Evolutionary conservation across 2,113 vertebrate species (phyloP), one percentile per base, ranked within the genome.

Genomic region (Eulemur macaco): DNA sequence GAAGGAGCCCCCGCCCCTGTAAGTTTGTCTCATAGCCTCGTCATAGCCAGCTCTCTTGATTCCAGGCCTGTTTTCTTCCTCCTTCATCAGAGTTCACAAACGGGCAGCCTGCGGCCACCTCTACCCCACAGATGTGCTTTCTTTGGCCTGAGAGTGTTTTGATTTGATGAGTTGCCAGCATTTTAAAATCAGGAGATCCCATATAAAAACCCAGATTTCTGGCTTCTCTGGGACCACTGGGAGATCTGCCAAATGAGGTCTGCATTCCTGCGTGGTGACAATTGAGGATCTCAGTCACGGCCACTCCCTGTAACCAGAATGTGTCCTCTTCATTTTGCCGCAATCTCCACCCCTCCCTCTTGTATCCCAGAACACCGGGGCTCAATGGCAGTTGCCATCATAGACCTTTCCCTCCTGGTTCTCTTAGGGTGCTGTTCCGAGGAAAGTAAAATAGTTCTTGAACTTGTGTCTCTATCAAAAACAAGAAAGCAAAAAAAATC

Each of bases 161-260:
- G 71, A 96, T 95, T 95, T 93, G 50, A 66, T 76, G 42, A 76
- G 63, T 95, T 97, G 96, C 96, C 94, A 96, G 86, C 86, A 69
- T 94, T 94, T 97, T 80, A 86, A 97, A 97, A 95, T 93, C 80
- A 77, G 83, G 95, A 93, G 92, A 95, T 88, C 94, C 96, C 91
- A 69, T 87, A 91, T 96, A 95, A 97, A 96, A 98, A 52, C 78
- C 74, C 71, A 63, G 68, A 88, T 89, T 97, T 95, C 91, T 95
- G 97, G 96, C 96, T 95, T 91, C 94, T 93, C 89, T 58, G 42
- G 69, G 42, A 47, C 89, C 94, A 15, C 14, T 25, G 95, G 95
- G 97, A 89, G 89, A 84, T 13, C 60, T 69, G 94, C 97, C 96
- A 93, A 71, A 31, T 69, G 83, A 97, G 78, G 58, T 60, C 89